Evolutionary conservation across 2,113 vertebrate species (phyloP).

Genomic region (Microtus oregoni): DNA sequence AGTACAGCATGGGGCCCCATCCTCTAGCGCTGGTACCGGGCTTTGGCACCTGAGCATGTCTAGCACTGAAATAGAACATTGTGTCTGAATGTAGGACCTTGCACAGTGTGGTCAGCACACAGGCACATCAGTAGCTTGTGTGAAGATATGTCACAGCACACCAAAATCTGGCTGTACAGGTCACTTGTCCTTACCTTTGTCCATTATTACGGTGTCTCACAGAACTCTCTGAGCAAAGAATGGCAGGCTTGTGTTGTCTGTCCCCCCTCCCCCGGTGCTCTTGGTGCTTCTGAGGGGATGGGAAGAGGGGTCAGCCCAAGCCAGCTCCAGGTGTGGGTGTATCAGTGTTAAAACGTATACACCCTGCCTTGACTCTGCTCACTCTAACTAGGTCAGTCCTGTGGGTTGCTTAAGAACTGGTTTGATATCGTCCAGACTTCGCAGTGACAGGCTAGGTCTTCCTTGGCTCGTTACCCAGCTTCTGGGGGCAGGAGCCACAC

Average conservation of each 20-base stretch:
- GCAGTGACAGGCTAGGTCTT: background rate
- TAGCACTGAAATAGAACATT: fast-evolving
- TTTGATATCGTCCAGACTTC: background rate
- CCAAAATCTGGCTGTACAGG: fast-evolving
- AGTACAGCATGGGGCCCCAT: background rate
- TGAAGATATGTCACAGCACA: background rate
- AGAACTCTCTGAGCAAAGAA: background rate
- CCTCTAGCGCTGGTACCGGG: background rate
- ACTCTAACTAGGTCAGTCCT: background rate
- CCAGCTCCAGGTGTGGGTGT: fast-evolving
- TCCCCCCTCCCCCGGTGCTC: no score
- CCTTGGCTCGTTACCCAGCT: background rate
- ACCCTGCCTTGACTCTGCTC: background rate
- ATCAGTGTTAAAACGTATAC: background rate
- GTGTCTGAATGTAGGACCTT: fast-evolving
- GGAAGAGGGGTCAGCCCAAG: no score
- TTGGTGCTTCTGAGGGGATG: background rate
- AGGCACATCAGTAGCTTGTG: fast-evolving
- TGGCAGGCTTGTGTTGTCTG: background rate
- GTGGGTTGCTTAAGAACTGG: background rate
- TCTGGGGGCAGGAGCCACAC: background rate
- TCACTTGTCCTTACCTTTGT: background rate
- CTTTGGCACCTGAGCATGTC: fast-evolving
- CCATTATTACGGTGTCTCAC: background rate
- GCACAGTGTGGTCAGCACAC: fast-evolving